phyloP scores from a whole-genome alignment of 2,888 invertebrate species.

The Xanthorhoe spadicearia region DNA sequence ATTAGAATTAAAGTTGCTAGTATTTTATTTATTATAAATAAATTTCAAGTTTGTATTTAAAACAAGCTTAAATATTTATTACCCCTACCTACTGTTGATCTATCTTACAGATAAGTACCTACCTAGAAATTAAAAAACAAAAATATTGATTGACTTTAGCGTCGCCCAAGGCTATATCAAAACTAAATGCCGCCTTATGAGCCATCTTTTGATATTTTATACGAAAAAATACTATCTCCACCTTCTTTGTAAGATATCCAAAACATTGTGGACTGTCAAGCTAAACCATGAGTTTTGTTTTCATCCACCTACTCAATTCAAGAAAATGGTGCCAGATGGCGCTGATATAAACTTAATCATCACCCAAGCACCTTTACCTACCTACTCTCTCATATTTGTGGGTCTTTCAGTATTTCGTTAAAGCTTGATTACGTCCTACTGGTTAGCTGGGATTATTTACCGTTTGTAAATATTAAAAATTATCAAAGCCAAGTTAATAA shows the following conservation, averaged over 20 bases:
- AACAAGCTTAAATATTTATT: neutral
- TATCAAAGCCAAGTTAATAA: too few species aligned
- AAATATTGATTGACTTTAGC: neutral
- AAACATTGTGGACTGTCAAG: neutral
- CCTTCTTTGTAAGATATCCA: neutral
- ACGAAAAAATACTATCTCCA: neutral
- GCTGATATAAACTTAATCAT: neutral
- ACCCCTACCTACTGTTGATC: neutral
- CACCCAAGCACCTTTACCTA: too few species aligned
- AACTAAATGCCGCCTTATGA: slow-evolving; percentile 5
- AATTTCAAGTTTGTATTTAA: neutral
- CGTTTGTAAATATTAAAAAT: too few species aligned
- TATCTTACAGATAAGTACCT: too few species aligned
- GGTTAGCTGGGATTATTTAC: too few species aligned
- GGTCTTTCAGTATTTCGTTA: too few species aligned
- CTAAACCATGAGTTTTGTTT: neutral
- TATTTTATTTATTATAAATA: slow-evolving; percentile 4
- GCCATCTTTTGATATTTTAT: slow-evolving; percentile 23
- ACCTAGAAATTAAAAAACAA: neutral
- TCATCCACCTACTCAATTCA: slow-evolving; percentile 1
- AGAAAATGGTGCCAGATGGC: slow-evolving; percentile 32
- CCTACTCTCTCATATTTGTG: too few species aligned
- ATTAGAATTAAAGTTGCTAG: neutral
- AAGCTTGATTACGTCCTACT: too few species aligned
- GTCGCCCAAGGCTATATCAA: neutral